Percentiles rank a stretch among this genome's conserved stretches.
These are phyloP conservation scores for Carabus problematicus DNA, from an alignment of 2,888 invertebrate genomes.

Conservation along the genomic window DNA sequence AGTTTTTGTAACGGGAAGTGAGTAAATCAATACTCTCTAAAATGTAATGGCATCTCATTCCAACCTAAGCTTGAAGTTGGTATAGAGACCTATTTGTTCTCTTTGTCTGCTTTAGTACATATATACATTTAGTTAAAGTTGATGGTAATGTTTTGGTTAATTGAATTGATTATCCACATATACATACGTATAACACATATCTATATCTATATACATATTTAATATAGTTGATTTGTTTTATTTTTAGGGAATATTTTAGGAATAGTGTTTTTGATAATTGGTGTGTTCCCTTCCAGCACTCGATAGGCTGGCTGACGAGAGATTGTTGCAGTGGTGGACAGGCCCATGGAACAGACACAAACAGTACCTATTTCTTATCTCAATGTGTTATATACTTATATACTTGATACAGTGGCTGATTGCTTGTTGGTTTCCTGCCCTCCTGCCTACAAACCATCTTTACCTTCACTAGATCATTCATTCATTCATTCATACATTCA, in stretches of 20 bases:
- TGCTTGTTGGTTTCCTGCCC: constrained; percentile 63
- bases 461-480: constrained; percentile 62
- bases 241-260: constrained; percentile 41
- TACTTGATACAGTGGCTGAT: constrained; percentile 61
- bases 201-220: too few species aligned
- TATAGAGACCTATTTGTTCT: constrained; percentile 32
- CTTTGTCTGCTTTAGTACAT: too few species aligned
- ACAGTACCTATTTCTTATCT: constrained; percentile 61
- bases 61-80: constrained; percentile 34
- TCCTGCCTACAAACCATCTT: constrained; percentile 54
- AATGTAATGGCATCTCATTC: constrained; percentile 38
- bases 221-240: constrained; percentile 29
- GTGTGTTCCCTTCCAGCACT: constrained; percentile 60
- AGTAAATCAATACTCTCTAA: constrained; percentile 43
- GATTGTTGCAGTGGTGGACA: constrained; percentile 47
- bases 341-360: constrained; percentile 53
- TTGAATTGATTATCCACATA: too few species aligned
- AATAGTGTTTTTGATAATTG: constrained; percentile 44
- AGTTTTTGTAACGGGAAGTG: constrained; percentile 38
- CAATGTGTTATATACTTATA: constrained; percentile 57
- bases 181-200: too few species aligned
- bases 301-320: constrained; percentile 52
- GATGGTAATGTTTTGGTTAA: background rate
- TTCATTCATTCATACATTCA: too few species aligned
- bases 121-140: too few species aligned